These are phyloP conservation scores for Copidosoma aretas DNA, from an alignment of 2,888 invertebrate genomes.

Conservation along the genomic window DNA sequence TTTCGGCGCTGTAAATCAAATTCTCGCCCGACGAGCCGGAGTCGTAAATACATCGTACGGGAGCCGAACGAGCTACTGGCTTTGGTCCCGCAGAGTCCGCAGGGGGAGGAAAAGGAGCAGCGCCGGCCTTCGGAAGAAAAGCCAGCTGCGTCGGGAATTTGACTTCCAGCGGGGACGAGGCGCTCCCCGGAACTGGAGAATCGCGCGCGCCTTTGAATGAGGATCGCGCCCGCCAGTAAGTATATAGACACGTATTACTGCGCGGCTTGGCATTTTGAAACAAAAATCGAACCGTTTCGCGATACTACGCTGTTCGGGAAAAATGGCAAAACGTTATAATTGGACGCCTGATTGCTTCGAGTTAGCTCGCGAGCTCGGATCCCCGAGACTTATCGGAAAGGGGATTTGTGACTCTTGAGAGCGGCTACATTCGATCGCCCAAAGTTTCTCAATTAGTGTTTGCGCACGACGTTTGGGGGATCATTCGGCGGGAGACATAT, in stretches of 20 bases:
- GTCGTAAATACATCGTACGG: constrained; percentile 47
- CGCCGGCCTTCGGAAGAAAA: not conserved
- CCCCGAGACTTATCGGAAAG: constrained; percentile 1
- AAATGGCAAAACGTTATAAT: too few relatives aligned
- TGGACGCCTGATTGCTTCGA: not conserved
- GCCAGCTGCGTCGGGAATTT: not conserved
- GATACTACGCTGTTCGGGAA: too few relatives aligned
- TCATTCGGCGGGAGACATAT: too few relatives aligned
- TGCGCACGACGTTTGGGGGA: not conserved
- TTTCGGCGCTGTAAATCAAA: constrained; percentile 34
- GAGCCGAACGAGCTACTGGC: constrained; percentile 30
- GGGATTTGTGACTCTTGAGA: constrained; percentile 7
- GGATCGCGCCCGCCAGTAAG: too few relatives aligned
- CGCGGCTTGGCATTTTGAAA: too few relatives aligned
- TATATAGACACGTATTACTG: too few relatives aligned
- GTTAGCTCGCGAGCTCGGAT: not conserved
- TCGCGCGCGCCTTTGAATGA: not conserved
- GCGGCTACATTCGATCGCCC: constrained; percentile 1
- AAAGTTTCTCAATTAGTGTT: not conserved
- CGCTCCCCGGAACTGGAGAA: not conserved
- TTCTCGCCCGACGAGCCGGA: too few relatives aligned
- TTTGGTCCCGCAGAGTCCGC: constrained; percentile 16
- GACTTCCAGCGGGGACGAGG: not conserved
- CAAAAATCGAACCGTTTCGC: too few relatives aligned
- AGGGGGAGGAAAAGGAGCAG: not conserved